phyloP scores from a whole-genome alignment of 2,888 invertebrate genomes.

The Aleiodes leptofemur region DNA sequence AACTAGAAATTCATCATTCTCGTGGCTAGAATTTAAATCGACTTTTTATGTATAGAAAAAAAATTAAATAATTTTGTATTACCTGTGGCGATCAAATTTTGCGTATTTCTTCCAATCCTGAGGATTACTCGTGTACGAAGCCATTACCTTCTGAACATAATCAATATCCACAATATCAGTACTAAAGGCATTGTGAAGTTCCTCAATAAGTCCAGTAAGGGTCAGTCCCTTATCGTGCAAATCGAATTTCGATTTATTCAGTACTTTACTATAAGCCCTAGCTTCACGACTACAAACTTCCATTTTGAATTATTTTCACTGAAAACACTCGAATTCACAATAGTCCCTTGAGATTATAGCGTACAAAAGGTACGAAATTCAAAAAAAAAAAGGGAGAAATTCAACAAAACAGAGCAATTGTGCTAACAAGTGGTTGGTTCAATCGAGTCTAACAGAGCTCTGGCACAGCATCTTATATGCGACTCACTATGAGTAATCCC shows the following conservation, averaged over 20 bases:
- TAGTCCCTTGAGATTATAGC: background rate
- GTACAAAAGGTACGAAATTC: background rate
- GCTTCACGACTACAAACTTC: constrained; percentile 55
- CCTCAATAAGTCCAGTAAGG: constrained; percentile 81
- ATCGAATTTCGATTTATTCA: constrained; percentile 40
- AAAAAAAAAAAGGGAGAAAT: background rate
- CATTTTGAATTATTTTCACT: constrained; percentile 53
- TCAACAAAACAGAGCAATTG: constrained; percentile 41
- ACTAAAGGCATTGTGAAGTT: constrained; percentile 86
- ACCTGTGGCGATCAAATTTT: constrained; percentile 95
- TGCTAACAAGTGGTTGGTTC: constrained; percentile 58
- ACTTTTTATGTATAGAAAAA: background rate
- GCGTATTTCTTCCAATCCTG: constrained; percentile 96
- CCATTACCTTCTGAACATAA: constrained; percentile 88
- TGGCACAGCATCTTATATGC: constrained; percentile 63
- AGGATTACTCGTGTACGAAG: constrained; percentile 89
- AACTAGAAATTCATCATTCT: background rate
- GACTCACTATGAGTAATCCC: constrained; percentile 54
- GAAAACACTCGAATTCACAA: constrained; percentile 1
- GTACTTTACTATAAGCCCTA: constrained; percentile 36
- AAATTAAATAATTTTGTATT: constrained; percentile 22
- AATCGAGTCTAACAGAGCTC: constrained; percentile 62
- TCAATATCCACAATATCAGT: constrained; percentile 92
- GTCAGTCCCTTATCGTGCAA: constrained; percentile 61
- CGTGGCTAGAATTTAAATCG: background rate